Evolutionary conservation across 2,888 invertebrate genomes (phyloP), one percentile per base, ranked within the genome.

Genomic region (Phyllotreta striolata): DNA sequence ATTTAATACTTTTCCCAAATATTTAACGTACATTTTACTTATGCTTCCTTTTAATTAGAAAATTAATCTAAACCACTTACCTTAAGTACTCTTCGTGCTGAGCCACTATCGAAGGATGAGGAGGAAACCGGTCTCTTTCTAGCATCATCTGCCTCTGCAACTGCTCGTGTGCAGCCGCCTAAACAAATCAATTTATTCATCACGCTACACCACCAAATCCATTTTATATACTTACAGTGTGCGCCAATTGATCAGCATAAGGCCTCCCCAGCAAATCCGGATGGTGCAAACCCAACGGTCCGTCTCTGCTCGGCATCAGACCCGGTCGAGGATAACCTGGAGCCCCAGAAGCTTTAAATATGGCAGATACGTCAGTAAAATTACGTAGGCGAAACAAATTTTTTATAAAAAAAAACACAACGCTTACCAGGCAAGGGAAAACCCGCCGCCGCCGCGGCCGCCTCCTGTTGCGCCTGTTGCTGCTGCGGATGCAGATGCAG

Each of bases 91-190:
- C 88, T 78, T 89, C 88, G 76, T 89, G 88, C 74, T 88, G 88
- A 34, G 87, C 88, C 56, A 88, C 85, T 64, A 88, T 82, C 34
- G 86, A 85, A 43, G 87, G 86, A 76, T 88, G 88, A 47, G 85
- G 86, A 61, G 85, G 86, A 77, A 86, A 88, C 70, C 92, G 85
- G 78, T 94, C 93, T 69, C 94, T 86, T 80, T 94, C 94, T 82
- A 94, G 77, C 81, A 93, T 84, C 82, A 94, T 85, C 78, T 94
- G 93, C 71, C 94, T 87, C 82, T 93, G 93, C 69, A 94, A 83
- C 79, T 93, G 93, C 81, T 94, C 94, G 77, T 93, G 93, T 68
- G 93, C 92, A 40, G 90, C 91, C 71, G 87, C 88, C 81, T 91
- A 88, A 73, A 85, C 62, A 72, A 64, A 62, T 66, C 63, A 65